Conservation (phyloP, 1,140 invertebrate species). For the Leptopilina clavipes region DNA sequence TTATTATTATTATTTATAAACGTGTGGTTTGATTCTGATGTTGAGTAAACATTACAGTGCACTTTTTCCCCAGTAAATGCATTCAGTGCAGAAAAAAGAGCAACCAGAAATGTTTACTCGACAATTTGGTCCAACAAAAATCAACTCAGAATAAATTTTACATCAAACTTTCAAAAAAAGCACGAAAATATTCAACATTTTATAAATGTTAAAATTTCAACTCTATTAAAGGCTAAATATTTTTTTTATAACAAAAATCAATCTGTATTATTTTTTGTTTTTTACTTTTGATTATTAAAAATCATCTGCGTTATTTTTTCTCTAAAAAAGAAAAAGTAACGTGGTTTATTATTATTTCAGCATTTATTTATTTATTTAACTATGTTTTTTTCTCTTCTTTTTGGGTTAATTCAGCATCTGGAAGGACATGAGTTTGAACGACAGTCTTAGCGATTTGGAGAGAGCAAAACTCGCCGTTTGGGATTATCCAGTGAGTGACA, state of each 20-base stretch:
- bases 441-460: conserved; percentile 91
- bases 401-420: conserved; percentile 86
- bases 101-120: not conserved
- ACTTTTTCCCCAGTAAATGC: conserved; percentile 13
- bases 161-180: conserved; percentile 2
- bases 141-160: not conserved
- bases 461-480: conserved; percentile 96
- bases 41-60: conserved; percentile 1
- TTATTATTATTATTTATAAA: not conserved
- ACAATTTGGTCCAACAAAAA: not conserved
- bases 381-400: too few relatives aligned
- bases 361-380: too few relatives aligned
- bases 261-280: not conserved
- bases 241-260: too few relatives aligned
- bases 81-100: not conserved
- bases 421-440: conserved; percentile 98
- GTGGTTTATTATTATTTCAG: too few relatives aligned
- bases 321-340: too few relatives aligned
- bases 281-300: conserved; percentile 14
- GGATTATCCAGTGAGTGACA: conserved; percentile 99
- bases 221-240: too few relatives aligned
- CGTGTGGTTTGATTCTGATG: conserved; percentile 10
- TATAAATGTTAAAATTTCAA: too few relatives aligned
- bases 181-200: too few relatives aligned
- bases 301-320: too few relatives aligned